Base-by-base conservation (phyloP, 2,113 vertebrate species). In the Zapornia atra region DNA sequence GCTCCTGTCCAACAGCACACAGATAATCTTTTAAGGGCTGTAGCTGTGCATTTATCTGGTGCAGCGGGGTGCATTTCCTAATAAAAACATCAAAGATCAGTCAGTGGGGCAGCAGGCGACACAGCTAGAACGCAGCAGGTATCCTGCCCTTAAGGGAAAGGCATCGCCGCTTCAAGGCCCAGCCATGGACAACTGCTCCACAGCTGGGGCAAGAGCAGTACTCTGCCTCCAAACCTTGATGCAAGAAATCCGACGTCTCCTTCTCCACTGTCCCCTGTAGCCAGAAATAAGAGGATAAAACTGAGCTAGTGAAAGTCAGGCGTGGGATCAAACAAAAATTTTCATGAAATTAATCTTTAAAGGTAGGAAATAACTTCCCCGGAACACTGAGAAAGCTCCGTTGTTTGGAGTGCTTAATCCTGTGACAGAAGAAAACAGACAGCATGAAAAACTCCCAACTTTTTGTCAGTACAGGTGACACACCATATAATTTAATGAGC, bases 201-300 rank as follows among this genome's bases (percentile, higher is more conserved):
- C 53, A 78, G 46, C 7, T 2, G 60, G 13, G 65, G 48, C 22
- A 51, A 42, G 1, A 1, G 38, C 5, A 2, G 51, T 38, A 51
- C 20, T 5, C 0, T 24, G 42, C 56, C 72, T 87, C 65, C 65
- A 84, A 71, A 53, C 36, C 53, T 51, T 20, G n/a, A 53, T n/a
- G 48, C 57, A 72, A 87, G 57, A 89, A 87, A 79, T 36, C 64
- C 29, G 71, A 0, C 69, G 63, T 81, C 60, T 93, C 28, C 46
- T 90, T 46, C 44, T 56, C 51, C 64, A 42, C 65, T 77, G 36
- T 25, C 51, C 56, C 70, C 90, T 72, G 54, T 29, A 63, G 65
- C 68, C 63, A 61, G n/a, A 65, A 96, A 40, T 54, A 87, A 89
- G 73, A 79, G 59, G 87, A 91, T 93, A 87, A 89, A 87, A 79